Evolutionary conservation across 2,113 vertebrate species (phyloP).

Genomic region (Catharus minimus): DNA sequence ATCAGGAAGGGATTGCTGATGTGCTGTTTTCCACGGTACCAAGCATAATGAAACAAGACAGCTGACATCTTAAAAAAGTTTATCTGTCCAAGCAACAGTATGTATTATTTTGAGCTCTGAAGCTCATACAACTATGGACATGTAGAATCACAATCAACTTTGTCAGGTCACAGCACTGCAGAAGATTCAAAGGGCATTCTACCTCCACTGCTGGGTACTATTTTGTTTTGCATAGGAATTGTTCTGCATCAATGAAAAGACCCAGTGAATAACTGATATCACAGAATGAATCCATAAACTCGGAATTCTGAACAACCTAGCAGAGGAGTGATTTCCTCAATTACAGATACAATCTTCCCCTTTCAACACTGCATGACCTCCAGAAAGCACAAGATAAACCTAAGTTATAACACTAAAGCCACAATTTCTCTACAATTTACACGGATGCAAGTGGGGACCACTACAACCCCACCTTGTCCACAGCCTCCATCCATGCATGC

Average conservation of each 20-base stretch:
- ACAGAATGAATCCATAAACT: not conserved
- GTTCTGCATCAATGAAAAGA: not conserved
- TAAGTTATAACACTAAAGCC: not conserved
- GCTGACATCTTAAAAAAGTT: not conserved
- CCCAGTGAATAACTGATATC: not conserved
- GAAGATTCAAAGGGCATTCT: not conserved
- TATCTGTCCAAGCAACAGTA: not conserved
- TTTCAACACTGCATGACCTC: not conserved
- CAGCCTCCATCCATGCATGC: not conserved
- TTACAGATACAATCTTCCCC: not conserved
- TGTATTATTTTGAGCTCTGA: not conserved
- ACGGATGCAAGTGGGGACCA: rapidly evolving
- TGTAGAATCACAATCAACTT: not conserved
- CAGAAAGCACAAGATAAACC: not conserved
- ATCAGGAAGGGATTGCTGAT: not conserved
- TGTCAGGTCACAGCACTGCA: not conserved
- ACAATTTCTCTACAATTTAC: not conserved
- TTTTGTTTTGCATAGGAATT: not conserved
- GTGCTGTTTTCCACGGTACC: not conserved
- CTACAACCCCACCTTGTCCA: not conserved
- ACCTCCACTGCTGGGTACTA: not conserved
- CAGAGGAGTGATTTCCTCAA: not conserved
- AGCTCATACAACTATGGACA: not conserved
- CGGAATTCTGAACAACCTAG: not conserved
- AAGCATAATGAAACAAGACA: not conserved